Percentiles rank a stretch among this genome's conserved stretches.
Evolutionary conservation across 2,797 vertebrate genomes (phyloP).

Genomic region (Galaxias olidus): DNA sequence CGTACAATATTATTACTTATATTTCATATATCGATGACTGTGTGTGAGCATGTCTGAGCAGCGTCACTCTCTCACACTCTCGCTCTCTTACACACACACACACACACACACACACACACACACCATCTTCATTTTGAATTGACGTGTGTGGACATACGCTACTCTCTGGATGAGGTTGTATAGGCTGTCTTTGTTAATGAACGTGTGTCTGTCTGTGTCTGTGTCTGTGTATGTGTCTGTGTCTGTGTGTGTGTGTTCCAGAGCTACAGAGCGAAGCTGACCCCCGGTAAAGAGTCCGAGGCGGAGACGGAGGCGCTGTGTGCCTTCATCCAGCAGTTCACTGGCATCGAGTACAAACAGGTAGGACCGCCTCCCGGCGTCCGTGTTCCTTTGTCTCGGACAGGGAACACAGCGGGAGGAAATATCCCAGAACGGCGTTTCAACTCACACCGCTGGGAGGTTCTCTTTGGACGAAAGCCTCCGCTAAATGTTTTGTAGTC

Average conservation of each 20-base stretch:
- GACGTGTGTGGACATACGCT: background rate
- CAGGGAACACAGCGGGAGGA: no score
- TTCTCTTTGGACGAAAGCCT: no score
- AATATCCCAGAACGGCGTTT: no score
- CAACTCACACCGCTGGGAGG: no score
- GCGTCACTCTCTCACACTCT: background rate
- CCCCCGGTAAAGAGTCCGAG: constrained; percentile 86
- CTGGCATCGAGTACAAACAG: constrained; percentile 83
- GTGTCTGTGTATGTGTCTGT: background rate
- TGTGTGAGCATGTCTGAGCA: background rate
- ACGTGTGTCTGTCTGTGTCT: background rate
- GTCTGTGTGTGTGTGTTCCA: constrained; percentile 44
- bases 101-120: background rate
- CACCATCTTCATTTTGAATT: background rate
- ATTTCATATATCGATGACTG: no score
- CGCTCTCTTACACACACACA: background rate
- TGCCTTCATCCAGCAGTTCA: constrained; percentile 93
- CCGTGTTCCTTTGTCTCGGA: no score
- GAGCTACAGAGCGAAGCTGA: constrained; percentile 92
- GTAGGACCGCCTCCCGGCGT: constrained; percentile 61
- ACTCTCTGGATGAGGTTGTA: background rate
- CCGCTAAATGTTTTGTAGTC: no score
- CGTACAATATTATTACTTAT: no score
- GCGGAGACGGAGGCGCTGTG: constrained; percentile 89
- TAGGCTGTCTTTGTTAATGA: background rate